A percentile compares a stretch with the other conserved stretches of the same genome.
Evolutionary conservation across 1,140 invertebrate species (phyloP).

Genomic region (Elymnias hypermnestra): DNA sequence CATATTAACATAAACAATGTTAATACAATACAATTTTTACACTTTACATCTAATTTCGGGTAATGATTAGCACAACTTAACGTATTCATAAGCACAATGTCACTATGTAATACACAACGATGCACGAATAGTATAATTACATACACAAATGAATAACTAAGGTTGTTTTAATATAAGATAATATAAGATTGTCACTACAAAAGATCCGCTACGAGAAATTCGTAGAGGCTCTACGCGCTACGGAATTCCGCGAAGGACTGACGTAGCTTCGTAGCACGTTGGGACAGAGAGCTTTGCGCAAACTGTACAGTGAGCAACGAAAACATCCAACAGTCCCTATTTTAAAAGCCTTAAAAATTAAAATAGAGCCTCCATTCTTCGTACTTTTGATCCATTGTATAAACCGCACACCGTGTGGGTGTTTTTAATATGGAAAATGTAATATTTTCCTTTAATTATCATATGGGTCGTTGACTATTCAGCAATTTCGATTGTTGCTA

Average conservation of each 20-base stretch:
- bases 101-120: too few relatives aligned
- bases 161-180: too few relatives aligned
- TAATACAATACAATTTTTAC: slow-evolving; percentile 24
- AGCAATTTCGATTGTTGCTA: not conserved
- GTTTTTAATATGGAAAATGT: slow-evolving; percentile 5
- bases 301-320: slow-evolving; percentile 19
- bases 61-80: slow-evolving; percentile 28
- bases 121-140: too few relatives aligned
- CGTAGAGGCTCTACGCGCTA: slow-evolving; percentile 32
- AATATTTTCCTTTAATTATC: slow-evolving; percentile 16
- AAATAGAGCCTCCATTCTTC: not conserved
- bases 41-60: slow-evolving; percentile 25
- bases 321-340: slow-evolving; percentile 5
- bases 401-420: slow-evolving; percentile 7
- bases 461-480: slow-evolving; percentile 3
- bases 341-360: not conserved
- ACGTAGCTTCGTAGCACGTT: slow-evolving; percentile 43
- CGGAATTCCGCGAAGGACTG: slow-evolving; percentile 39
- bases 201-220: slow-evolving; percentile 9
- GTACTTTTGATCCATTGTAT: slow-evolving; percentile 4
- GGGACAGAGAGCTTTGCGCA: slow-evolving; percentile 55
- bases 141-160: too few relatives aligned
- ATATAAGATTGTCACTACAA: too few relatives aligned
- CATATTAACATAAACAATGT: too few relatives aligned
- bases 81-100: slow-evolving; percentile 6